Percentiles rank a stretch among this genome's conserved stretches.
These are phyloP conservation scores for Timandra comae DNA, from an alignment of 2,888 invertebrate genomes.

Conservation along the genomic window DNA sequence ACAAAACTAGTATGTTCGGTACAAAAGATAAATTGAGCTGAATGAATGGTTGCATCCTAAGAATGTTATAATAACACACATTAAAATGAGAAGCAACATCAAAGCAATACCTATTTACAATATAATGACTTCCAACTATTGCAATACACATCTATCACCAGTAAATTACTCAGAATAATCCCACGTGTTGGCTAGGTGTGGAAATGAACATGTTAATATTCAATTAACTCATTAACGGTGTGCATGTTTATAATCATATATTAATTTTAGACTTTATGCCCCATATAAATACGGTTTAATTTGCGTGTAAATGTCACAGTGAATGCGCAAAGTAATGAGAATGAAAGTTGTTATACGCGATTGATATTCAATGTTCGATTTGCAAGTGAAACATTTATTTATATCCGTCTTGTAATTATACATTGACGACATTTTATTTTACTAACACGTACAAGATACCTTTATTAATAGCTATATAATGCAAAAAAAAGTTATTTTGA, in stretches of 20 bases:
- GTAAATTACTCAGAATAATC: no score
- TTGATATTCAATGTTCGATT: conserved; percentile 42
- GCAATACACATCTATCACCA: no score
- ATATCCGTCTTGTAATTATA: conserved; percentile 29
- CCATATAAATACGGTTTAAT: not conserved
- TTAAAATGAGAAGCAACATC: no score
- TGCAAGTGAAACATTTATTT: conserved; percentile 39
- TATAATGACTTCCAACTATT: no score
- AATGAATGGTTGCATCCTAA: no score
- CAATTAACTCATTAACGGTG: conserved; percentile 40
- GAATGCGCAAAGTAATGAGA: conserved; percentile 30
- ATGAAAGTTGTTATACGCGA: conserved; percentile 51
- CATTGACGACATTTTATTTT: no score
- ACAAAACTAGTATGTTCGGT: no score
- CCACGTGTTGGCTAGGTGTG: conserved; percentile 21
- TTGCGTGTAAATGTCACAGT: conserved; percentile 3
- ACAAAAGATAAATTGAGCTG: no score
- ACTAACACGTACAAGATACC: no score
- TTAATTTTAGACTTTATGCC: not conserved
- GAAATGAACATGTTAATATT: conserved; percentile 38
- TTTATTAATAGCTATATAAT: no score
- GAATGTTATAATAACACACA: no score
- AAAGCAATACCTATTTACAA: no score
- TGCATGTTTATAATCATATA: conserved; percentile 27
- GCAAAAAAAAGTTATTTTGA: not conserved